Evolutionary conservation across 2,113 vertebrate species (phyloP).

Genomic region (Cyphomyrus plagiostoma): DNA sequence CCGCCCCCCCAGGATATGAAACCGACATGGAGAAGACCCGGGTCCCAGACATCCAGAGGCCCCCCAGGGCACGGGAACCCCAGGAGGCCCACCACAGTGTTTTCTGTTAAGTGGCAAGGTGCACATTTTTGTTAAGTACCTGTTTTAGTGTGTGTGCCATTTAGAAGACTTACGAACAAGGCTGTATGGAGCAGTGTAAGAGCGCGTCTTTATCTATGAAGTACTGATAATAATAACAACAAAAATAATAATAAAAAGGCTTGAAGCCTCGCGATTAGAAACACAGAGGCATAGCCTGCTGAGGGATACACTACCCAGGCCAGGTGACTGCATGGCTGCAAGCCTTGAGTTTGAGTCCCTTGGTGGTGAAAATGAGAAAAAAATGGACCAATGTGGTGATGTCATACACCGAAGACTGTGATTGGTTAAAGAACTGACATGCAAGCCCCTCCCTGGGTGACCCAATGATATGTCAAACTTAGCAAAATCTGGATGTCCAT

Average conservation of each 20-base stretch:
- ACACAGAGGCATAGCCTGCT: too few species aligned
- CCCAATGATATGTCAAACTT: neutral
- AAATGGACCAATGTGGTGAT: neutral
- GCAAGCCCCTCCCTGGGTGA: neutral
- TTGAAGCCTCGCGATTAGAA: neutral
- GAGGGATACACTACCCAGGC: too few species aligned
- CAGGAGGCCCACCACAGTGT: neutral
- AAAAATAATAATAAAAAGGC: neutral
- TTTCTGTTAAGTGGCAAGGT: neutral
- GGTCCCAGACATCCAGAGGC: too few species aligned
- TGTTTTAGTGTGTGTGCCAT: neutral
- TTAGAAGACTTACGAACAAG: neutral
- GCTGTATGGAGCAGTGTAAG: neutral
- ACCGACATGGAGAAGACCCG: too few species aligned
- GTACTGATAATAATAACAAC: neutral
- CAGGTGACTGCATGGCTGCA: too few species aligned
- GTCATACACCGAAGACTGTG: neutral
- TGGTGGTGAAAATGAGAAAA: neutral
- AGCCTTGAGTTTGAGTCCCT: too few species aligned
- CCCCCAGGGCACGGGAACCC: too few species aligned
- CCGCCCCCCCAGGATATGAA: too few species aligned
- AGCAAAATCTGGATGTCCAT: neutral
- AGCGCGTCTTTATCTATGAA: neutral
- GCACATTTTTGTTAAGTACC: neutral
- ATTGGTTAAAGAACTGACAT: neutral